Percentiles rank a stretch among this genome's conserved stretches.
Evolutionary conservation across 2,797 vertebrate species (phyloP).

Genomic region (Phyllotis vaccarum): DNA sequence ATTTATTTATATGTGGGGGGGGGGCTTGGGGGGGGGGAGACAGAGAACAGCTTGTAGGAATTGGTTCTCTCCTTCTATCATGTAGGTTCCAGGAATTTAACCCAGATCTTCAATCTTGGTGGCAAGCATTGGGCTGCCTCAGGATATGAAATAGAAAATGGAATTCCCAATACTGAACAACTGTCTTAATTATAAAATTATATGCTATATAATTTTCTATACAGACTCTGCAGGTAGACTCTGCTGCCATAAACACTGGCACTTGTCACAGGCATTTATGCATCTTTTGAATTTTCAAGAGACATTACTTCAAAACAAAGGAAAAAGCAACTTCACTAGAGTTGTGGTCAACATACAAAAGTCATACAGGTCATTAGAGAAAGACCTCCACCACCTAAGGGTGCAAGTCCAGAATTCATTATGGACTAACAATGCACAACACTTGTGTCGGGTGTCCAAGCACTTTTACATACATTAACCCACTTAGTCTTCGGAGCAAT

Average conservation of each 20-base stretch:
- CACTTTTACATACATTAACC: not conserved
- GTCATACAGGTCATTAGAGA: not conserved
- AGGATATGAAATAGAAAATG: not conserved
- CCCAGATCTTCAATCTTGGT: not conserved
- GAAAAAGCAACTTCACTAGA: conserved; percentile 4
- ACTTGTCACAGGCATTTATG: not conserved
- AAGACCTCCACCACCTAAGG: not conserved
- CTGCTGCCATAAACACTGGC: not conserved
- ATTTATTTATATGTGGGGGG: not conserved
- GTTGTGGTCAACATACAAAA: not conserved
- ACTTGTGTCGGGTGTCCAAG: not conserved
- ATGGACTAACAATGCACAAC: not conserved
- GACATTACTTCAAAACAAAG: conserved; percentile 21
- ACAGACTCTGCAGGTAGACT: not conserved
- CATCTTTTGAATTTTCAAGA: conserved; percentile 52
- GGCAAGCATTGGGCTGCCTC: not conserved
- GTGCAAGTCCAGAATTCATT: not conserved
- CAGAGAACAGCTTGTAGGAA: not conserved
- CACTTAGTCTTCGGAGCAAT: not conserved
- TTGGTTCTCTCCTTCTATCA: not conserved
- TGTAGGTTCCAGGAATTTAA: not conserved
- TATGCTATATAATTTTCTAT: not conserved
- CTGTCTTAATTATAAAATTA: not conserved
- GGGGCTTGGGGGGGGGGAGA: no score
- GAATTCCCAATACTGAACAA: conserved; percentile 34